These are phyloP conservation scores for Chrysaora quinquecirrha DNA, from an alignment of 30 jellyfish, hydroid and myxozoan species.

Conservation along the genomic window DNA sequence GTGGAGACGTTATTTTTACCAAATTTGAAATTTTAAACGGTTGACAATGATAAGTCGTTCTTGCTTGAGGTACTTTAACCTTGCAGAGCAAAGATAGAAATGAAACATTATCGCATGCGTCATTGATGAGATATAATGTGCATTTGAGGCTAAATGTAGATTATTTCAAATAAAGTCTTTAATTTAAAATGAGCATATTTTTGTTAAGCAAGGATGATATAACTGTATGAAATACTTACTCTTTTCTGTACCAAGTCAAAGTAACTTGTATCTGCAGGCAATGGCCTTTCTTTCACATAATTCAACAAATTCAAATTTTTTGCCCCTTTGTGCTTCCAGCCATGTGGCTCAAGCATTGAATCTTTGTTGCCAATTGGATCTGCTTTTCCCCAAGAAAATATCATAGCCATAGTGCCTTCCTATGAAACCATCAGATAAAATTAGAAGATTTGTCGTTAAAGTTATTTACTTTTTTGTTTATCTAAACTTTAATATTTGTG, in stretches of 20 bases:
- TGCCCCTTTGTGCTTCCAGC: not conserved
- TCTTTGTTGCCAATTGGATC: not conserved
- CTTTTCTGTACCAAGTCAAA: constrained; percentile 25
- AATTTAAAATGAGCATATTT: no score
- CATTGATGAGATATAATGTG: no score
- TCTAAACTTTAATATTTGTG: no score
- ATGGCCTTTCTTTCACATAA: not conserved
- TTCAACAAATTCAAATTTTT: constrained; percentile 14
- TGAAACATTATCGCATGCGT: no score
- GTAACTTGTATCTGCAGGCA: constrained; percentile 17
- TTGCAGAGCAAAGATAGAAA: not conserved
- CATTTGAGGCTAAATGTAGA: no score
- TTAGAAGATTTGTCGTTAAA: no score
- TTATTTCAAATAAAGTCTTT: no score
- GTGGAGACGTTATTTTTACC: constrained; percentile 24
- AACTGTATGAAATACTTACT: no score
- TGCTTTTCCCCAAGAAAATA: constrained; percentile 43
- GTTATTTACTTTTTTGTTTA: no score
- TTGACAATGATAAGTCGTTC: constrained; percentile 56
- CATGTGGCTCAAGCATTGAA: not conserved
- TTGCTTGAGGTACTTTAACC: constrained; percentile 42
- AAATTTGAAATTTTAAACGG: constrained; percentile 6
- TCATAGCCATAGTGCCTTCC: constrained; percentile 20
- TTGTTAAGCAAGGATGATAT: no score
- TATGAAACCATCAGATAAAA: no score